phyloP scores from a whole-genome alignment of 1,140 invertebrate genomes.

The Hydropsyche tenuis region DNA sequence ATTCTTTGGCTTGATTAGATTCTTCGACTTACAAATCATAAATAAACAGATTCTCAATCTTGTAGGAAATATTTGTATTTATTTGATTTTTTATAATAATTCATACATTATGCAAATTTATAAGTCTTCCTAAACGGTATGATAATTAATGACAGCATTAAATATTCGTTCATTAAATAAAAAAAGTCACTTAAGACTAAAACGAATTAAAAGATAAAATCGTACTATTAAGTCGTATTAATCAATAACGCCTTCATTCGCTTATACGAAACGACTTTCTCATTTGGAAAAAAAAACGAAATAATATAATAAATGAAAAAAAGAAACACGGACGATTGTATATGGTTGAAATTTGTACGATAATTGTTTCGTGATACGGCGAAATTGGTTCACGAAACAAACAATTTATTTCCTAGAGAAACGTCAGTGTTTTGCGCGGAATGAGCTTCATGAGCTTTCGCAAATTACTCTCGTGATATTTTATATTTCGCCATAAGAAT shows the following conservation, averaged over 20 bases:
- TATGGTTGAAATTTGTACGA: slow-evolving; percentile 17
- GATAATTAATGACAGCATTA: too few relatives aligned
- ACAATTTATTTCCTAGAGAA: slow-evolving; percentile 23
- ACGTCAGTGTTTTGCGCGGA: slow-evolving; percentile 18
- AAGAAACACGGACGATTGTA: too few relatives aligned
- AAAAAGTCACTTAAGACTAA: too few relatives aligned
- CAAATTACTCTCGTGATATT: slow-evolving; percentile 34
- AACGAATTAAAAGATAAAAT: too few relatives aligned
- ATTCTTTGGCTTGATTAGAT: background rate
- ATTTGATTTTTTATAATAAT: background rate
- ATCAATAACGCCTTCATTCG: too few relatives aligned
- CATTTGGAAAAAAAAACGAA: too few relatives aligned
- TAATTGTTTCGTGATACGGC: slow-evolving; percentile 15
- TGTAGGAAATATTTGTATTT: background rate
- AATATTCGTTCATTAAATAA: too few relatives aligned
- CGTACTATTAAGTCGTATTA: too few relatives aligned
- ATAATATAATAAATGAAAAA: too few relatives aligned
- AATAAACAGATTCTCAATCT: background rate
- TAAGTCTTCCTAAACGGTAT: too few relatives aligned
- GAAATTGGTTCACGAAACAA: slow-evolving; percentile 21
- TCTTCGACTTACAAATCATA: background rate
- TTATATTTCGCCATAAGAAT: slow-evolving; percentile 23
- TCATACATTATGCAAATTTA: background rate
- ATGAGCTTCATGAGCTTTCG: slow-evolving; percentile 34
- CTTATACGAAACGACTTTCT: too few relatives aligned